Percentiles rank a stretch among this genome's conserved stretches.
Evolutionary conservation across 2,888 invertebrate species (phyloP).

Genomic region (Rhorus exstirpatorius): DNA sequence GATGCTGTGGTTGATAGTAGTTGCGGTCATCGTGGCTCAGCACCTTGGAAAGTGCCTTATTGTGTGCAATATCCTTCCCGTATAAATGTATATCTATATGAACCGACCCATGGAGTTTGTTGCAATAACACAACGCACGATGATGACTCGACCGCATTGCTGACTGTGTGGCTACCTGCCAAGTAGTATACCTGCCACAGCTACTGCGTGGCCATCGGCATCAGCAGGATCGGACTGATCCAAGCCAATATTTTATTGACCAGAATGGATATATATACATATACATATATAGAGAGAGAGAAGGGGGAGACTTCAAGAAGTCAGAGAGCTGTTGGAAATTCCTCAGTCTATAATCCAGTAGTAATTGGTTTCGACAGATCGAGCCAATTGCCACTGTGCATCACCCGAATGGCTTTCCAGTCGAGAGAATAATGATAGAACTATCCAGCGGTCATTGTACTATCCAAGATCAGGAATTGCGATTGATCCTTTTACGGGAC

Average conservation of each 20-base stretch:
- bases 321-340: conserved; percentile 64
- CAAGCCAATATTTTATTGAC: conserved; percentile 23
- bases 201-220: background rate
- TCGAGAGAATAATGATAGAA: conserved; percentile 49
- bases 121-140: conserved; percentile 23
- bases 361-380: conserved; percentile 70
- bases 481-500: conserved; percentile 62
- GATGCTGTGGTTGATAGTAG: background rate
- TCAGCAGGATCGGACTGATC: conserved; percentile 20
- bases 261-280: too few species aligned
- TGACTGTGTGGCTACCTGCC: conserved; percentile 33
- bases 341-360: conserved; percentile 67
- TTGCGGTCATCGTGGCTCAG: conserved; percentile 58
- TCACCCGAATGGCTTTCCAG: conserved; percentile 26
- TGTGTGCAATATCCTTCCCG: conserved; percentile 17
- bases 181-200: conserved; percentile 27
- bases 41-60: conserved; percentile 32
- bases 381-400: conserved; percentile 70
- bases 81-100: background rate
- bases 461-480: conserved; percentile 45
- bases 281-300: too few species aligned
- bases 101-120: background rate
- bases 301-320: conserved; percentile 13
- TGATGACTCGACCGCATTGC: conserved; percentile 62
- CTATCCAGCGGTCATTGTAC: conserved; percentile 52